Evolutionary conservation across 2,888 invertebrate genomes (phyloP).

Genomic region (Xestia c-nigrum): DNA sequence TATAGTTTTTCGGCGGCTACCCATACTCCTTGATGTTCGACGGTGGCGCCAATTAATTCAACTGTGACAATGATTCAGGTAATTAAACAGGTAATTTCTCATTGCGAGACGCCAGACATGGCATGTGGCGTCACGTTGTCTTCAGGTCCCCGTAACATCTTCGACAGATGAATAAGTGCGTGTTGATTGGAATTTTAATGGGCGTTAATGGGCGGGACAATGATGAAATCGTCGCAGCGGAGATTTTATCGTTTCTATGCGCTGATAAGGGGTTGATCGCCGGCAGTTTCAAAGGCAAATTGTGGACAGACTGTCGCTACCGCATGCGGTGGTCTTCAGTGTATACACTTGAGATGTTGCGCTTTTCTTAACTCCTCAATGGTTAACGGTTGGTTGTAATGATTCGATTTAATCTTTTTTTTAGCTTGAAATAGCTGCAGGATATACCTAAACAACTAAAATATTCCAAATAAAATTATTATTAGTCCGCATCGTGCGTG

Average conservation of each 20-base stretch:
- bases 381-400: conserved; percentile 10
- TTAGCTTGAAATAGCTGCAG: neutral
- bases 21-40: conserved; percentile 58
- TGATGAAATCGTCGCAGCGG: conserved; percentile 84
- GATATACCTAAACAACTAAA: neutral
- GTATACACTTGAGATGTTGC: conserved; percentile 28
- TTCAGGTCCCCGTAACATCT: conserved; percentile 53
- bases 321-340: conserved; percentile 75
- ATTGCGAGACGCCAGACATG: conserved; percentile 77
- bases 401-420: neutral
- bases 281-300: conserved; percentile 90
- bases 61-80: conserved; percentile 67
- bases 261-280: conserved; percentile 85
- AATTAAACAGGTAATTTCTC: conserved; percentile 85
- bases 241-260: conserved; percentile 86
- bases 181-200: conserved; percentile 89
- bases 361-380: conserved; percentile 41
- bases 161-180: conserved; percentile 89
- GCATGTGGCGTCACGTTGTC: conserved; percentile 72
- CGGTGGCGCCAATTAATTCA: conserved; percentile 69
- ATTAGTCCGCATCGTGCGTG: conserved; percentile 69
- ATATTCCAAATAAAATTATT: neutral
- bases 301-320: conserved; percentile 80
- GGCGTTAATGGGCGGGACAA: conserved; percentile 90
- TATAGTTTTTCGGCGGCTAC: conserved; percentile 72